Percentiles rank a stretch among this genome's conserved stretches.
These are phyloP conservation scores for Gymnobelideus leadbeateri DNA, from an alignment of 2,113 vertebrate genomes.

Conservation along the genomic window DNA sequence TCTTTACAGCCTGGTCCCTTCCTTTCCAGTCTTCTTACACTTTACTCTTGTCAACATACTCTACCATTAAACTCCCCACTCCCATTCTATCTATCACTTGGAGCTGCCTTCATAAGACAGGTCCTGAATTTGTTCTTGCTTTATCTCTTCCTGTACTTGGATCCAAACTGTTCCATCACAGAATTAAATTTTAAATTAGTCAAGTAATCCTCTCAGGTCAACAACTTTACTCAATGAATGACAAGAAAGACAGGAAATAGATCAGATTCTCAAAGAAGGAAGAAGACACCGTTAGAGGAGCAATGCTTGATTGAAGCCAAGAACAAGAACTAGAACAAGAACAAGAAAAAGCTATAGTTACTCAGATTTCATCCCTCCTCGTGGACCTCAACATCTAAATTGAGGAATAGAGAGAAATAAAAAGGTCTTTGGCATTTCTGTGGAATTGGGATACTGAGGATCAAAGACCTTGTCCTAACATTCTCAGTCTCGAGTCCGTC, in stretches of 20 bases:
- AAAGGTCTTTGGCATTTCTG: slow-evolving; percentile 44
- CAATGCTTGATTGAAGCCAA: slow-evolving; percentile 20
- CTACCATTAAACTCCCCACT: background rate
- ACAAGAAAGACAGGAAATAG: slow-evolving; percentile 79
- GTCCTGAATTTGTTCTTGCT: slow-evolving; percentile 23
- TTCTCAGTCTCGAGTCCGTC: background rate
- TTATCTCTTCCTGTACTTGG: background rate
- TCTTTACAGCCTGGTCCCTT: background rate
- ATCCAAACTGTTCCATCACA: background rate
- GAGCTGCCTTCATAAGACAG: slow-evolving; percentile 29
- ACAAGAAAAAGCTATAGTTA: slow-evolving; percentile 43
- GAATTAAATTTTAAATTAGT: slow-evolving; percentile 11
- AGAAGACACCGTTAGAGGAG: slow-evolving; percentile 46
- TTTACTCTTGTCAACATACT: background rate
- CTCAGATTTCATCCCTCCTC: slow-evolving; percentile 45
- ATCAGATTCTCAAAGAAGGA: slow-evolving; percentile 31
- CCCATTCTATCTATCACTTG: slow-evolving; percentile 50
- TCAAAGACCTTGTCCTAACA: background rate
- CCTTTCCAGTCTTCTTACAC: background rate
- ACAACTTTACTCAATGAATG: slow-evolving; percentile 54
- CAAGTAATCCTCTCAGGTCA: slow-evolving; percentile 3
- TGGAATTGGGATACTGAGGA: slow-evolving; percentile 36
- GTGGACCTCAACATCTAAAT: slow-evolving; percentile 47
- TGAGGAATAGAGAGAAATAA: slow-evolving; percentile 17
- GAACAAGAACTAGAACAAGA: no score